These are phyloP conservation scores for Erythrolamprus reginae DNA, from an alignment of 2,113 vertebrate genomes.

Conservation along the genomic window DNA sequence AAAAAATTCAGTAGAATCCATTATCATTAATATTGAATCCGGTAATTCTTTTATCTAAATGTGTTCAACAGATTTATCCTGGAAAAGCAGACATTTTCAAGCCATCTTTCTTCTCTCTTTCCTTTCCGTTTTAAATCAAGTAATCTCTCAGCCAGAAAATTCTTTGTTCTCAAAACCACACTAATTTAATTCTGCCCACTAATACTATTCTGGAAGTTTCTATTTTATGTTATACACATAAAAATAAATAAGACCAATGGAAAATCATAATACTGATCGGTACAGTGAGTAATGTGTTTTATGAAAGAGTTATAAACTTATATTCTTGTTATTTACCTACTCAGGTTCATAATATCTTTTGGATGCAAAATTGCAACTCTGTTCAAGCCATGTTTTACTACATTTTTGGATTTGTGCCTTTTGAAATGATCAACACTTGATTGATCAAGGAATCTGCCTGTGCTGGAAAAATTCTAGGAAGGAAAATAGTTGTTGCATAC, in stretches of 20 bases:
- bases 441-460: not conserved
- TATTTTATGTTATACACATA: not conserved
- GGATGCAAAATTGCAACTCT: constrained; percentile 51
- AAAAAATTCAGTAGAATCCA: not conserved
- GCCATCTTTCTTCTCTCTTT: not conserved
- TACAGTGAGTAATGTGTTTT: constrained; percentile 8
- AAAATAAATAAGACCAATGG: not conserved
- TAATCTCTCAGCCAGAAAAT: not conserved
- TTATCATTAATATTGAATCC: not conserved
- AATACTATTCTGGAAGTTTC: not conserved
- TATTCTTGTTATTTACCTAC: constrained; percentile 52
- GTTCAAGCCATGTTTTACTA: constrained; percentile 40
- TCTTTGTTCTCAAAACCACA: not conserved
- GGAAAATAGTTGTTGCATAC: constrained; percentile 28
- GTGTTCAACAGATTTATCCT: not conserved
- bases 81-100: not conserved
- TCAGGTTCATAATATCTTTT: constrained; percentile 63
- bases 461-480: not conserved
- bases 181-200: not conserved
- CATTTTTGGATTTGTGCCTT: constrained; percentile 49
- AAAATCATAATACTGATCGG: not conserved
- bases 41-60: not conserved
- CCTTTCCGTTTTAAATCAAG: not conserved
- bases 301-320: constrained; percentile 36
- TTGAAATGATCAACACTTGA: constrained; percentile 6